These are phyloP conservation scores for Troglohyphantes excavatus DNA, from an alignment of 2,888 invertebrate genomes.

Conservation along the genomic window DNA sequence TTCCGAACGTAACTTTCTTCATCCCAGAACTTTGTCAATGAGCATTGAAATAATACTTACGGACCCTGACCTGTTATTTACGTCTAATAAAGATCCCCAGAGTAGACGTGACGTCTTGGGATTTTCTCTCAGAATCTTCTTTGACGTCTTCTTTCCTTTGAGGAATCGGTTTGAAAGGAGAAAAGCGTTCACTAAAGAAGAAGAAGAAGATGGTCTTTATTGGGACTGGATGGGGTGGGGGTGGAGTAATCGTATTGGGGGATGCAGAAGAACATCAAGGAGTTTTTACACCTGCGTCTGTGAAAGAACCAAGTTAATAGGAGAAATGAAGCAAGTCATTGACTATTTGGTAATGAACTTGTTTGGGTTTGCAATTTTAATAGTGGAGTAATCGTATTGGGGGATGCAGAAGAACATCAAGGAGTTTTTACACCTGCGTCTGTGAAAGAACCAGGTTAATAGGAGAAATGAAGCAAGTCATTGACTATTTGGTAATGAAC, in stretches of 20 bases:
- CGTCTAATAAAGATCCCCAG: conserved; percentile 9
- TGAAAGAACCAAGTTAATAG: neutral
- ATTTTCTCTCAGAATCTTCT: neutral
- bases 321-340: conserved; percentile 26
- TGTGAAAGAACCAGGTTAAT: no score
- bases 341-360: no score
- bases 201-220: neutral
- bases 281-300: conserved; percentile 64
- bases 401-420: no score
- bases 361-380: no score
- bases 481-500: no score
- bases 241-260: conserved; percentile 52
- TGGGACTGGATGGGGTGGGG: neutral
- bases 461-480: no score
- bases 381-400: no score
- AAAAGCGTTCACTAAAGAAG: neutral
- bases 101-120: conserved; percentile 4
- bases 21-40: neutral
- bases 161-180: conserved; percentile 24
- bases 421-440: no score
- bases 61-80: neutral
- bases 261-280: conserved; percentile 30
- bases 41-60: neutral
- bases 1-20: no score
- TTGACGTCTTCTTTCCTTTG: conserved; percentile 19